Percentiles rank a stretch among this genome's conserved stretches.
phyloP scores from a whole-genome alignment of 2,888 invertebrate species.

The Chromoteleia sp. region DNA sequence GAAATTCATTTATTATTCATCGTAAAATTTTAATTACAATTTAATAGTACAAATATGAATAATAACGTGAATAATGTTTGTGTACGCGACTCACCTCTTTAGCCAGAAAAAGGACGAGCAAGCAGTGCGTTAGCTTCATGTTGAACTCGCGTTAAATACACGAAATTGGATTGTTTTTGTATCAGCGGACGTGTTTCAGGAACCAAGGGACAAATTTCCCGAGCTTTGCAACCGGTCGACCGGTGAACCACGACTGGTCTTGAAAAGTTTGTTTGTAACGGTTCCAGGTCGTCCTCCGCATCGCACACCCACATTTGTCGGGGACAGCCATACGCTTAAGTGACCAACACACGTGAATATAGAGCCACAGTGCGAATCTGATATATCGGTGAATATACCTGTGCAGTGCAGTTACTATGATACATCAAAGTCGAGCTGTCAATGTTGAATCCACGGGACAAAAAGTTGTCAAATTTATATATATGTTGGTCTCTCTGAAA shows the following conservation, averaged over 20 bases:
- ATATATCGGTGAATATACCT: conserved; percentile 21
- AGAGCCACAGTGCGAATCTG: conserved; percentile 37
- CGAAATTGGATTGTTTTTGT: conserved; percentile 10
- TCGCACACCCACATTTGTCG: conserved; percentile 71
- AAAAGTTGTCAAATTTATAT: conserved; percentile 36
- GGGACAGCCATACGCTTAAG: conserved; percentile 51
- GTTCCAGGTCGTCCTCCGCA: conserved; percentile 78
- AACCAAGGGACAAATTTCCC: conserved; percentile 56
- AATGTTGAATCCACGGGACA: conserved; percentile 20
- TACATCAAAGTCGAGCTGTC: conserved; percentile 36
- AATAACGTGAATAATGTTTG: not conserved
- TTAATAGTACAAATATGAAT: too few species aligned
- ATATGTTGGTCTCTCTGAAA: not conserved
- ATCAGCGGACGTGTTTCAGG: not conserved
- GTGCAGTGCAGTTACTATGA: conserved; percentile 34
- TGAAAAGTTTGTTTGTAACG: conserved; percentile 80
- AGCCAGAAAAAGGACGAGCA: conserved; percentile 68
- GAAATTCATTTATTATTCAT: too few species aligned
- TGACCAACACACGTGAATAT: conserved; percentile 52
- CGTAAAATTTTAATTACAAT: too few species aligned
- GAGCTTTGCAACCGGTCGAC: conserved; percentile 74
- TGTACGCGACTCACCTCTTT: conserved; percentile 70
- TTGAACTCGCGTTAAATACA: conserved; percentile 7
- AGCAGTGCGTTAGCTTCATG: conserved; percentile 71
- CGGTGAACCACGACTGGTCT: conserved; percentile 80